phyloP scores from a whole-genome alignment of 2,113 vertebrate genomes.

The Lampris megalopsis region DNA sequence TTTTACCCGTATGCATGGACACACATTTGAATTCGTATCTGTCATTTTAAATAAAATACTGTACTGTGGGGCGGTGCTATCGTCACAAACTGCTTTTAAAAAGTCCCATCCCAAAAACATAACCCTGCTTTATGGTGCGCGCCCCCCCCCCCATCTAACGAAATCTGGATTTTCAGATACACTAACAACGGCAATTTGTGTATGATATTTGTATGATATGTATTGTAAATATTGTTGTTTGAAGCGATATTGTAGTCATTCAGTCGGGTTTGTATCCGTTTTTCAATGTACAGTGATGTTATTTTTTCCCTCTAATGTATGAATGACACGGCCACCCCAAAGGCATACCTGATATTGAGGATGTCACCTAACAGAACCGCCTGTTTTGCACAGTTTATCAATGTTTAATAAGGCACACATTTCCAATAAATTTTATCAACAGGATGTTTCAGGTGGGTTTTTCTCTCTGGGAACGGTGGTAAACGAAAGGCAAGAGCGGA shows the following conservation, averaged over 20 bases:
- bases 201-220: constrained; percentile 60
- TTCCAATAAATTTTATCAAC: constrained; percentile 9
- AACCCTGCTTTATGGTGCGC: too few species aligned
- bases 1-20: not conserved
- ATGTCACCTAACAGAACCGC: not conserved
- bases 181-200: constrained; percentile 37
- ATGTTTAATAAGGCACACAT: constrained; percentile 13
- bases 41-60: not conserved
- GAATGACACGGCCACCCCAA: constrained; percentile 15
- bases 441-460: not conserved
- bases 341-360: constrained; percentile 11
- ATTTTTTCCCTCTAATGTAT: not conserved
- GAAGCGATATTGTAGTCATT: constrained; percentile 58
- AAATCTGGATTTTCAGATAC: constrained; percentile 32
- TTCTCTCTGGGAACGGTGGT: not conserved
- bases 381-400: constrained; percentile 13
- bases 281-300: constrained; percentile 13
- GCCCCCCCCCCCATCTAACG: constrained; percentile 1
- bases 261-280: constrained; percentile 31
- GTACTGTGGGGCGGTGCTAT: not conserved
- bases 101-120: not conserved
- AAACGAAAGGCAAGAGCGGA: too few species aligned
- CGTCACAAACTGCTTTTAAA: not conserved
- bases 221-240: constrained; percentile 56
- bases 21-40: not conserved